A percentile compares a stretch with the other conserved stretches of the same genome.
These are phyloP conservation scores for Wiebesia pumilae DNA, from an alignment of 1,140 invertebrate genomes.

Conservation along the genomic window DNA sequence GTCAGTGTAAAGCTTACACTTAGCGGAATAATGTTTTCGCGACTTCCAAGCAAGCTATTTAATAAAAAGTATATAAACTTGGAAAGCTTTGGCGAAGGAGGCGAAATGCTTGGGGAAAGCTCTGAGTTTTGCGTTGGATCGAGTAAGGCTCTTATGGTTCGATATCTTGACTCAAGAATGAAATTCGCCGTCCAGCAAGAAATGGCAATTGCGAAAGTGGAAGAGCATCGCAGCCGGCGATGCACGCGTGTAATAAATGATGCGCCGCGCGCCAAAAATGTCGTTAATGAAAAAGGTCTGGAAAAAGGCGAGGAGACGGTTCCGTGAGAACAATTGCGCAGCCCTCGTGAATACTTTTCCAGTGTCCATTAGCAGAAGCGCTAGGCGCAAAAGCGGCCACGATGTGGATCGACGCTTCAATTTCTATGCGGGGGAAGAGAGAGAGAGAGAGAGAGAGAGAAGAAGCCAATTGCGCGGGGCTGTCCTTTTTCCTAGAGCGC, in stretches of 20 bases:
- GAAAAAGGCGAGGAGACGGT: not conserved
- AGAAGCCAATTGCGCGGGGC: not conserved
- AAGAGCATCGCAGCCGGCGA: not conserved
- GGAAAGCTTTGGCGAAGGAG: too few relatives aligned
- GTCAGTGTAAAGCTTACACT: not conserved
- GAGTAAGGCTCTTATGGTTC: too few relatives aligned
- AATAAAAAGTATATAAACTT: too few relatives aligned
- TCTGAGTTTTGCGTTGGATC: too few relatives aligned
- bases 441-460: too few relatives aligned
- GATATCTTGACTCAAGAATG: too few relatives aligned
- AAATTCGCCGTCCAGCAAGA: not conserved
- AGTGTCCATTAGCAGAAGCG: conserved; percentile 23
- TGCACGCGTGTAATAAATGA: not conserved
- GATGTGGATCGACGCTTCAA: not conserved
- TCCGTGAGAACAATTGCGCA: conserved; percentile 31
- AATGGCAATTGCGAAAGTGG: too few relatives aligned
- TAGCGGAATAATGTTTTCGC: not conserved
- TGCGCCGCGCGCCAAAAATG: not conserved
- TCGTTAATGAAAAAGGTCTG: conserved; percentile 20
- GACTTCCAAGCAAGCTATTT: not conserved
- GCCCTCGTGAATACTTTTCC: conserved; percentile 29
- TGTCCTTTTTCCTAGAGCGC: not conserved
- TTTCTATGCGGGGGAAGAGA: not conserved
- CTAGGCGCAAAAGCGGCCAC: not conserved
- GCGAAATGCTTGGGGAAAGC: too few relatives aligned